Evolutionary conservation across 2,888 invertebrate genomes (phyloP).

Genomic region (Bembecia ichneumoniformis): DNA sequence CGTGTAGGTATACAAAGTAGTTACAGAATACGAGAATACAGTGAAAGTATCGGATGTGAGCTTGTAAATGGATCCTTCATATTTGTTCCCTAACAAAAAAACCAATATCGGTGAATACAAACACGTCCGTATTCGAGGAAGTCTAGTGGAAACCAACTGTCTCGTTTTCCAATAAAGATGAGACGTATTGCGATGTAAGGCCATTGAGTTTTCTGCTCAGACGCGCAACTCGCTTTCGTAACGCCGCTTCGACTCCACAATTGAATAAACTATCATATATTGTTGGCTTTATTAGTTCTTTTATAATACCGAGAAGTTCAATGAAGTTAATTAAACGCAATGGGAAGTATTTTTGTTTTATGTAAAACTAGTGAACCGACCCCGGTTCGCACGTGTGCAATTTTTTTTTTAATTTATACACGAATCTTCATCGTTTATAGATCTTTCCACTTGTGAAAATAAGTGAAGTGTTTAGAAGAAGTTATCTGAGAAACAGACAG

Average conservation of each 20-base stretch:
- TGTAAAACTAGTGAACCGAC: no score
- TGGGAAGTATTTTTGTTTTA: no score
- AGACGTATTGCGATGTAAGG: slow-evolving; percentile 57
- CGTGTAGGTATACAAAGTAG: no score
- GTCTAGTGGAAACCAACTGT: slow-evolving; percentile 55
- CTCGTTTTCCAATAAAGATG: slow-evolving; percentile 64
- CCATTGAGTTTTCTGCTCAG: slow-evolving; percentile 63
- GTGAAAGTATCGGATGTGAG: background rate
- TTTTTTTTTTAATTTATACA: no score
- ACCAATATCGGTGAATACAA: slow-evolving; percentile 48
- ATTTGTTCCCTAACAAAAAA: slow-evolving; percentile 43
- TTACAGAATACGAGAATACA: background rate
- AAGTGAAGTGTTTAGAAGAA: no score
- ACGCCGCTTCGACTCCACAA: slow-evolving; percentile 13
- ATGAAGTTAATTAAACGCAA: no score
- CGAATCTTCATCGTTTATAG: no score
- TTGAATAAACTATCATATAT: slow-evolving; percentile 26
- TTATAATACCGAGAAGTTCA: background rate
- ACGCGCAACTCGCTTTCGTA: slow-evolving; percentile 28
- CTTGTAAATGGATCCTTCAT: slow-evolving; percentile 6
- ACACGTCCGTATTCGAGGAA: slow-evolving; percentile 42
- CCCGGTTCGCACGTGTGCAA: no score
- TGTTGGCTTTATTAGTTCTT: slow-evolving; percentile 19
- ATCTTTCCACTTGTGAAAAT: no score
- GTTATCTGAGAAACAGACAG: no score